Evolutionary conservation across 2,797 vertebrate species (phyloP).

Genomic region (Capromys pilorides): DNA sequence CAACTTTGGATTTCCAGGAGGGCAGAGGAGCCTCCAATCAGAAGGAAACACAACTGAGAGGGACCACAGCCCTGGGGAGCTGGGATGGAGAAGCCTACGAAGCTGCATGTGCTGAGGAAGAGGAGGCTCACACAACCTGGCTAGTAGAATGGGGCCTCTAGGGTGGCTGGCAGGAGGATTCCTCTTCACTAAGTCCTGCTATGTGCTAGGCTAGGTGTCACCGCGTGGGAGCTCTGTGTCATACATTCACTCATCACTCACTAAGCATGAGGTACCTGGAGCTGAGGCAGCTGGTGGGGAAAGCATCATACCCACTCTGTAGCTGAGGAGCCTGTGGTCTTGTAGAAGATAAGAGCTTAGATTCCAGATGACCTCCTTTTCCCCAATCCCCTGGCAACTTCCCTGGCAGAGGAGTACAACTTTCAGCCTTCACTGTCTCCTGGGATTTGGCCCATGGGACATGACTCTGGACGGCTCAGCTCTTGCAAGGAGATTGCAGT

Average conservation of each 20-base stretch:
- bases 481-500: background rate
- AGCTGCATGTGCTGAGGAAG: background rate
- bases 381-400: background rate
- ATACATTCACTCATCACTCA: background rate
- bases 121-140: background rate
- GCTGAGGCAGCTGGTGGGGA: background rate
- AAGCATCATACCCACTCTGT: background rate
- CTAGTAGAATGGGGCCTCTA: background rate
- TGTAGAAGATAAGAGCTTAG: background rate
- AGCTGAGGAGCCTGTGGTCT: background rate
- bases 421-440: background rate
- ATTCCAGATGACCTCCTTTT: too few species aligned
- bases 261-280: background rate
- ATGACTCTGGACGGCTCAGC: background rate
- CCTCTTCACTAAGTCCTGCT: background rate
- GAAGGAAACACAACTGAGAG: background rate
- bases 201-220: accelerated
- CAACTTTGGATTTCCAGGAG: background rate
- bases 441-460: background rate
- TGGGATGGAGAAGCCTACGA: background rate
- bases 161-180: background rate
- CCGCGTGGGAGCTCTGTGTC: background rate
- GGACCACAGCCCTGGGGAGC: accelerated
- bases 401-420: too few species aligned
- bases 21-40: background rate